A percentile compares a stretch with the other conserved stretches of the same genome.
These are phyloP conservation scores for Naja naja DNA, from an alignment of 2,113 vertebrate species.

Conservation along the genomic window DNA sequence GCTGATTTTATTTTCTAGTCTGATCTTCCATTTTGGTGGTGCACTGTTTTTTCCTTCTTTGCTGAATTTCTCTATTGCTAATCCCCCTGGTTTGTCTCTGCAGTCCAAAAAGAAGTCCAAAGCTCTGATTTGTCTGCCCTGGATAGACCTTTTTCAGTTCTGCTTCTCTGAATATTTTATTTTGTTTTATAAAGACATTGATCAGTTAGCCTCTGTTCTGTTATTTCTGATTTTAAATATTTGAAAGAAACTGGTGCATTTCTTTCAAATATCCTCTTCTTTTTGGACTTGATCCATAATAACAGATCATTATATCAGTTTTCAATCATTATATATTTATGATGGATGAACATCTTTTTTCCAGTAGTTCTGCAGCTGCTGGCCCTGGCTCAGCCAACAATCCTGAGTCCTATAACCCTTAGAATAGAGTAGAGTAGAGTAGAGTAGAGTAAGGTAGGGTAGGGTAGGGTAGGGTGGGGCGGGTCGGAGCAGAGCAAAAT, in stretches of 20 bases:
- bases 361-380: background rate
- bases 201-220: background rate
- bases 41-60: too few relatives aligned
- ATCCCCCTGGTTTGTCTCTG: background rate
- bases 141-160: background rate
- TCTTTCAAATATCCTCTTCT: background rate
- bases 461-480: too few relatives aligned
- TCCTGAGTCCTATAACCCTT: background rate
- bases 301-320: background rate
- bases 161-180: background rate
- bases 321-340: background rate
- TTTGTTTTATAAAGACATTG: background rate
- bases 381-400: background rate
- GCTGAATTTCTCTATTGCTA: too few relatives aligned
- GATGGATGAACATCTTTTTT: background rate
- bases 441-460: too few relatives aligned
- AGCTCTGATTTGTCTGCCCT: background rate
- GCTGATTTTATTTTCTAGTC: background rate
- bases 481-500: too few relatives aligned
- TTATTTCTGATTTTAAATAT: background rate
- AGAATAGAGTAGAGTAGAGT: too few relatives aligned
- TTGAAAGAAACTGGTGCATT: too few relatives aligned
- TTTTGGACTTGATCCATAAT: background rate
- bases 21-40: background rate
- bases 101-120: too few relatives aligned